These are phyloP conservation scores for Agonopterix alstromeriana DNA, from an alignment of 2,888 invertebrate genomes.

Conservation along the genomic window DNA sequence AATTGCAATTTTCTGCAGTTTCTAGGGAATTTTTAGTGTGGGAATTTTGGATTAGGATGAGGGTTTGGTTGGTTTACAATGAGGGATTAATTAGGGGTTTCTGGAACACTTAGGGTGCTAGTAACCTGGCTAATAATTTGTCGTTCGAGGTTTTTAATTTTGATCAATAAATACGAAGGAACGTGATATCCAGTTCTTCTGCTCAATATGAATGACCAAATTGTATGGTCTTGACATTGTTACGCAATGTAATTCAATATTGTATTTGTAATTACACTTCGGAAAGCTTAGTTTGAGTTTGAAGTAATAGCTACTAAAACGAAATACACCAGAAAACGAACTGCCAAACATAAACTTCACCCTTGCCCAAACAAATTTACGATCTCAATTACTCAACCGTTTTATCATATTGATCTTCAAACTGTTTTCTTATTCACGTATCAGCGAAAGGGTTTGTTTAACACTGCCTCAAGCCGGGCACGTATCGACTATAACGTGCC, in stretches of 20 bases:
- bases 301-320: too few relatives aligned
- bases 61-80: constrained; percentile 17
- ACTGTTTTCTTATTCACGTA: not conserved
- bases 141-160: too few relatives aligned
- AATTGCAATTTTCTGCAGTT: constrained; percentile 51
- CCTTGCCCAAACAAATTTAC: not conserved
- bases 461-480: constrained; percentile 23
- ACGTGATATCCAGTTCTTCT: too few relatives aligned
- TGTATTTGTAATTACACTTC: too few relatives aligned
- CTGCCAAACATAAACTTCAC: too few relatives aligned
- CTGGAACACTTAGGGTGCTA: not conserved
- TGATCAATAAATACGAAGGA: too few relatives aligned
- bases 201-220: too few relatives aligned
- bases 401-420: not conserved
- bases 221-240: too few relatives aligned
- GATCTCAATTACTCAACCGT: not conserved
- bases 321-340: too few relatives aligned
- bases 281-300: too few relatives aligned
- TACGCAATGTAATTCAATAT: too few relatives aligned
- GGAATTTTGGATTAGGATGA: constrained; percentile 47
- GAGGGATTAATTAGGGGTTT: constrained; percentile 16
- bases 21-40: constrained; percentile 37
- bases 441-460: not conserved
- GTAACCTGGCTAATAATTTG: too few relatives aligned
- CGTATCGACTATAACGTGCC: constrained; percentile 34